Percentiles rank a stretch among this genome's conserved stretches.
Evolutionary conservation across 2,888 invertebrate species (phyloP).

Genomic region (Rhagonycha lutea): DNA sequence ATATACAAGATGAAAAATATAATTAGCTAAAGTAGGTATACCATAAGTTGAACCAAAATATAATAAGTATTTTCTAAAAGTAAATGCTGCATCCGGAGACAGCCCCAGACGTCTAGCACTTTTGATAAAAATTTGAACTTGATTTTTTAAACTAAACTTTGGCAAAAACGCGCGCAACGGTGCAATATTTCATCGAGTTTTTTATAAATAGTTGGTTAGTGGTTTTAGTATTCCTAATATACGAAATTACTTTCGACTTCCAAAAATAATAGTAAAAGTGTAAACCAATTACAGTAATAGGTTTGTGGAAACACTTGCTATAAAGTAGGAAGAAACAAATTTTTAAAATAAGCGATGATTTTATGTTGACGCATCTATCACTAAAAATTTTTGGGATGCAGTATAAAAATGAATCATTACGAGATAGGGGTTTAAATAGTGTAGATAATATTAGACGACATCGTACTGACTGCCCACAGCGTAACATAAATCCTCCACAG

Average conservation of each 20-base stretch:
- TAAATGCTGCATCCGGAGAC: too few relatives aligned
- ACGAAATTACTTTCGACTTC: background rate
- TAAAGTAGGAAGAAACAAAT: background rate
- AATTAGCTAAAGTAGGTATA: too few relatives aligned
- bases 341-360: background rate
- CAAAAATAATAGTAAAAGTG: background rate
- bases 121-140: background rate
- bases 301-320: background rate
- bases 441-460: conserved; percentile 22
- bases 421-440: conserved; percentile 20
- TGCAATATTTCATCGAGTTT: too few relatives aligned
- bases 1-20: too few relatives aligned
- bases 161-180: background rate
- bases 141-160: background rate
- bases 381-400: background rate
- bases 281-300: background rate
- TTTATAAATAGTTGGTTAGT: too few relatives aligned
- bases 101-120: too few relatives aligned
- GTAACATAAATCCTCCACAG: conserved; percentile 49
- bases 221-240: too few relatives aligned
- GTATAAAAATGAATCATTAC: background rate
- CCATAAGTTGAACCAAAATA: too few relatives aligned
- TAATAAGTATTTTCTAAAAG: too few relatives aligned
- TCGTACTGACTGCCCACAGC: conserved; percentile 33
- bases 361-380: background rate